Percentiles rank a stretch among this genome's conserved stretches.
These are phyloP conservation scores for Anabacerthia variegaticeps DNA, from an alignment of 2,797 vertebrate genomes.

Conservation along the genomic window DNA sequence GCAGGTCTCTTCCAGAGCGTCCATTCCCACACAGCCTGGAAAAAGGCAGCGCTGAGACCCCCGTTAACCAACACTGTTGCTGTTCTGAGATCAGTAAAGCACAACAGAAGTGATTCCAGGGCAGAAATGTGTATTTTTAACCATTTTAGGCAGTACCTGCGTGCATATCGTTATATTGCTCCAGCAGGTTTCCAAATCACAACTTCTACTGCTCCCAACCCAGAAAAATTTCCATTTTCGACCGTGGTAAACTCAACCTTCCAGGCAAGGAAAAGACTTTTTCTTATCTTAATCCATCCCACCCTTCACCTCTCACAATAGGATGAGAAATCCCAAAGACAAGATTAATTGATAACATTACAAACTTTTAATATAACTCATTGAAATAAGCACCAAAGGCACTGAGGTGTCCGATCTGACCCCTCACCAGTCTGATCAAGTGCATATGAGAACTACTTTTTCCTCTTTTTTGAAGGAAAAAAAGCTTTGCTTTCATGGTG, in stretches of 20 bases:
- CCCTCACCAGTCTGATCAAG: accelerated
- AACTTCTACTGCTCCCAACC: neutral
- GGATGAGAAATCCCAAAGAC: accelerated
- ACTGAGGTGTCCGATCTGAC: accelerated
- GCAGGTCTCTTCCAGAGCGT: too few species aligned
- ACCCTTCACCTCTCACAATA: neutral
- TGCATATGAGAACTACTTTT: accelerated
- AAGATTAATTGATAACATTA: neutral
- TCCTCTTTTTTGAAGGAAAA: neutral
- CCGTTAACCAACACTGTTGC: accelerated
- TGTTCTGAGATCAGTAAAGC: neutral
- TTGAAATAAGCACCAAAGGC: neutral
- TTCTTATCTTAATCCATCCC: neutral
- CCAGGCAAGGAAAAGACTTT: neutral
- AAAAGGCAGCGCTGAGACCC: neutral
- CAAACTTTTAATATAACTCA: neutral
- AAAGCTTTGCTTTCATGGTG: neutral
- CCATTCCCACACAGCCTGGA: neutral
- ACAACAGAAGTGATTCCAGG: neutral
- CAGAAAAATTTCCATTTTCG: neutral
- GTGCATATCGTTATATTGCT: accelerated
- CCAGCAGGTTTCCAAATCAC: neutral
- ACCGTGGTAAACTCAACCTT: accelerated
- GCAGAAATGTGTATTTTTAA: neutral
- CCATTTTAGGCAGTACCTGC: neutral